Base-by-base conservation (phyloP, 1,140 invertebrate species). In the Penaeus vannamei region DNA sequence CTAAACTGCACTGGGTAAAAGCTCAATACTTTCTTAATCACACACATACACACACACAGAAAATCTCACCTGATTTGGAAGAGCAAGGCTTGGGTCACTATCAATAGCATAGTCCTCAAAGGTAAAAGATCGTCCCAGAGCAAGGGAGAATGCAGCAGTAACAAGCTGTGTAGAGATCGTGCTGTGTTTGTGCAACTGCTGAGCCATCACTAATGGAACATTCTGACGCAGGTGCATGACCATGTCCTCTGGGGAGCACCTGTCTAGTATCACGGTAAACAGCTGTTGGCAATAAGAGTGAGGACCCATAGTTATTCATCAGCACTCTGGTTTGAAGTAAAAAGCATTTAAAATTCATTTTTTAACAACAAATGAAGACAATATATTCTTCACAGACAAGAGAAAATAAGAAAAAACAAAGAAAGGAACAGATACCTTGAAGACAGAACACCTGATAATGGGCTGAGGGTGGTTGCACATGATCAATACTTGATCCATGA, bases 21-120 rank as follows among this genome's bases (percentile, higher is more conserved):
- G 36, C 36, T 2, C 36, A 36, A 36, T 36, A 5, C 36, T 36
- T 36, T 2, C 36, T 2, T 36, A 36, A 36, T 36, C 36, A 36
- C 36, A 36, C 36, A 36, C 36, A 2, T 5, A 36, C 5, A 36
- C 36, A 36, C 36, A 36, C 36, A 36, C 36, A 36, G 4, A 42
- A 42, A 42, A 42, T 61, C 61, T 82, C 46, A 87, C 86, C 79
- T 87, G 79, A 42, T 84, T 60, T 42, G 82, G 87, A 29, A 89
- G 87, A 80, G 87, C 82, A 62, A 89, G 83, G n/a, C 66, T 84
- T 46, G 87, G 87, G 29, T 89, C 87, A 66, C 29, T 79, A 62
- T 89, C 87, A n/a, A 89, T 53, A 17, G 87, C 87, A 89, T 89
- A 89, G 53, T 89, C 87, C 36, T 89, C 82, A 77, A 89, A 89